Base-by-base conservation (phyloP, 2,888 invertebrate genomes). In the Ditula angustiorana region DNA sequence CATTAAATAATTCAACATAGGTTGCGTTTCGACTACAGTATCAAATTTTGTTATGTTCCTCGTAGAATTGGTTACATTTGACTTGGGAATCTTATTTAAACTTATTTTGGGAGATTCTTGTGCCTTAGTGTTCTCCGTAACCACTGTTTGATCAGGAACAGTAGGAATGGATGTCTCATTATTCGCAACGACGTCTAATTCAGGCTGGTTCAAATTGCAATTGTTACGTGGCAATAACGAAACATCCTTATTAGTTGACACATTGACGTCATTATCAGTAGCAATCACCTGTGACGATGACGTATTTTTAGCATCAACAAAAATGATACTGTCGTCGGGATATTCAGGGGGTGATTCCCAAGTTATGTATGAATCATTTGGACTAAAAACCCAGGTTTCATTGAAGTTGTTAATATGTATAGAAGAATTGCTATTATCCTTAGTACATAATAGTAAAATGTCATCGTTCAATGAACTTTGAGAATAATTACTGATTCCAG, bases 321-420 rank as follows among this genome's bases (percentile, higher is more conserved):
- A 61, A 46, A 61, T 47, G 16, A 61, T 33, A 53, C 53, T 55
- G n/a, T 61, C 61, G 16, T 61, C 53, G n/a, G 26, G 16, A 61
- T 53, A 35, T 26, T 61, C 35, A 19, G 35, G 19, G 10, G 35
- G n/a, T 33, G 21, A 13, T 21, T 35, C 24, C 35, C 35, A 55
- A 13, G 33, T 35, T 52, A 23, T 24, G 21, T 30, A 52, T 16
- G 60, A 52, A 23, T 52, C 60, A 5, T 53, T 53, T 13, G 24
- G 16, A 53, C 16, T 53, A 21, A 23, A 13, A 5, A 24, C 10
- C 46, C 35, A 35, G 21, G 33, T 26, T 13, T 47, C n/a, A n/a
- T 19, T 21, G 16, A 24, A 2, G 16, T 35, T 23, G 10, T 5
- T n/a, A 5, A 46, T 5, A 11, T 7, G 19, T 24, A 11, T 30